Evolutionary conservation across 2,888 invertebrate genomes (phyloP).

Genomic region (Pheosia tremula): DNA sequence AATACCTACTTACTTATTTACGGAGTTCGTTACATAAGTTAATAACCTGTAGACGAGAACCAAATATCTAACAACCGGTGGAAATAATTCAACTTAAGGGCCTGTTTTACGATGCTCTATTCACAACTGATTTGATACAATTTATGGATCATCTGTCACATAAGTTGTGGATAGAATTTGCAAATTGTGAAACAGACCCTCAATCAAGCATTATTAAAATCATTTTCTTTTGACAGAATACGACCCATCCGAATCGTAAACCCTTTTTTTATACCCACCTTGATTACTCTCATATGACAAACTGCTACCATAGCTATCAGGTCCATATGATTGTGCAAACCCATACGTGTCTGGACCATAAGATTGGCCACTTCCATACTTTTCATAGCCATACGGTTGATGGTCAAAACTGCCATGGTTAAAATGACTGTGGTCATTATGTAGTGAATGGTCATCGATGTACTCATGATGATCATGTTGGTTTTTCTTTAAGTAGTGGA

Average conservation of each 20-base stretch:
- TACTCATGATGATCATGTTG: constrained; percentile 59
- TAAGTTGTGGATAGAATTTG: too few species aligned
- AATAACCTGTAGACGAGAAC: too few species aligned
- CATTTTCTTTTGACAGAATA: constrained; percentile 58
- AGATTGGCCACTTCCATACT: background rate
- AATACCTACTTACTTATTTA: too few species aligned
- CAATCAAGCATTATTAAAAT: background rate
- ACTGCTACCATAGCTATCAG: constrained; percentile 21
- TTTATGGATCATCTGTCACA: too few species aligned
- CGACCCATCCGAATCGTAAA: constrained; percentile 75
- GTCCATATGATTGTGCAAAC: constrained; percentile 15
- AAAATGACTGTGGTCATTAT: constrained; percentile 46
- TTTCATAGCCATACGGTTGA: constrained; percentile 26
- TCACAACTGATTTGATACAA: too few species aligned
- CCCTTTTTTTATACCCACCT: constrained; percentile 40
- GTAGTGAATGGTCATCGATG: constrained; percentile 55
- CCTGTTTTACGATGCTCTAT: too few species aligned
- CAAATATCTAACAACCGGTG: too few species aligned
- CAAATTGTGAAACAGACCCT: background rate
- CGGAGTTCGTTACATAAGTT: too few species aligned
- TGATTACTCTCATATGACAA: constrained; percentile 5
- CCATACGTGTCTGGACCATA: background rate
- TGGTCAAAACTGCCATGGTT: constrained; percentile 35
- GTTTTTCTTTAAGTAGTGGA: constrained; percentile 69
- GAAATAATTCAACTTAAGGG: too few species aligned